Conservation (phyloP, 2,888 invertebrate genomes). For the Belgica antarctica region DNA sequence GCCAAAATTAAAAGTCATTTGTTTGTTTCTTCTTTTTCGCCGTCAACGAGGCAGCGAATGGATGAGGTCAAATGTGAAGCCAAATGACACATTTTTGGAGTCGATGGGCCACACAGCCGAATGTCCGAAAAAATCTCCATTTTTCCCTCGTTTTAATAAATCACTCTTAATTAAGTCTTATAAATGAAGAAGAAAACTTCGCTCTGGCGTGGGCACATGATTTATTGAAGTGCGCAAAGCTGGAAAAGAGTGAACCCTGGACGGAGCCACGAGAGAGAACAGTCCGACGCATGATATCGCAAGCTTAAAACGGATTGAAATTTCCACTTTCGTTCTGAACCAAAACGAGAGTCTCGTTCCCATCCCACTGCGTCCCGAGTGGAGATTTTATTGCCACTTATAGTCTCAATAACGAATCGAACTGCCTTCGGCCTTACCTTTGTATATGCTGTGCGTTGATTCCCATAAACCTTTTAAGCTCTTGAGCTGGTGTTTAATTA, state of each 20-base stretch:
- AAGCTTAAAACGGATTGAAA: too few relatives aligned
- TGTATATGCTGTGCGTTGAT: conserved; percentile 69
- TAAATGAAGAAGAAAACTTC: neutral
- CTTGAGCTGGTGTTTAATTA: conserved; percentile 69
- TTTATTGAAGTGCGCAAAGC: conserved; percentile 27
- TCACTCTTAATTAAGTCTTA: conserved; percentile 41
- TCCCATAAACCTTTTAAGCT: conserved; percentile 73
- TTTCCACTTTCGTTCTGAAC: too few relatives aligned
- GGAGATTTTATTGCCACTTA: too few relatives aligned
- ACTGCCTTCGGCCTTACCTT: too few relatives aligned
- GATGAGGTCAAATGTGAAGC: conserved; percentile 27
- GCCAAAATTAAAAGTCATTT: too few relatives aligned
- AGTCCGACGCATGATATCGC: conserved; percentile 9
- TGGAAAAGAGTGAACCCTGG: neutral
- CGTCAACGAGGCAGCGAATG: neutral
- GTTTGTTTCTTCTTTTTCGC: neutral
- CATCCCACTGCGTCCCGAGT: too few relatives aligned
- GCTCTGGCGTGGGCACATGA: conserved; percentile 22
- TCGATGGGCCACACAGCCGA: conserved; percentile 29
- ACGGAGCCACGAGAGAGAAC: too few relatives aligned
- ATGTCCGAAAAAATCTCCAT: conserved; percentile 11
- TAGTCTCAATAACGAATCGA: too few relatives aligned
- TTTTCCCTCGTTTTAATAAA: conserved; percentile 29
- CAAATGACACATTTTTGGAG: conserved; percentile 18
- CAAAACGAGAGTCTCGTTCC: too few relatives aligned